Evolutionary conservation across 2,888 invertebrate species (phyloP).

Genomic region (Synanthedon andrenaeformis): DNA sequence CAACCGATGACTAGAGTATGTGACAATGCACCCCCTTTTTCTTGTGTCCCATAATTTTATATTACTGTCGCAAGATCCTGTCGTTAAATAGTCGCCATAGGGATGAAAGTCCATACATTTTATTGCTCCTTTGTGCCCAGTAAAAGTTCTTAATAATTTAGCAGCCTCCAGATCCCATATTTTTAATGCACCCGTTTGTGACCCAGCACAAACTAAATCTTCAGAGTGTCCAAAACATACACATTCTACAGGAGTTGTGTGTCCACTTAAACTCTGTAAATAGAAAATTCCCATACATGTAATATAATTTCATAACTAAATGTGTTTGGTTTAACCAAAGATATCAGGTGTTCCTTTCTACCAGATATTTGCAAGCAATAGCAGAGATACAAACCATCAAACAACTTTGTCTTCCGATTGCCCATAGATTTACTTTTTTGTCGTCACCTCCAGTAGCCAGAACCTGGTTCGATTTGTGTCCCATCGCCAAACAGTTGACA

Average conservation of each 20-base stretch:
- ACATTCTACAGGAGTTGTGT: constrained; percentile 93
- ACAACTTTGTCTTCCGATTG: constrained; percentile 93
- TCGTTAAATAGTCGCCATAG: constrained; percentile 93
- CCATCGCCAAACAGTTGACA: constrained; percentile 89
- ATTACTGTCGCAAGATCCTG: constrained; percentile 92
- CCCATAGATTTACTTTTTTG: constrained; percentile 97
- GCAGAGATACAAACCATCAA: constrained; percentile 80
- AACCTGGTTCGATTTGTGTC: constrained; percentile 91
- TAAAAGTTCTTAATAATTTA: constrained; percentile 90
- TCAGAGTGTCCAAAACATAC: constrained; percentile 95
- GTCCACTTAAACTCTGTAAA: constrained; percentile 88
- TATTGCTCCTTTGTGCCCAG: constrained; percentile 88
- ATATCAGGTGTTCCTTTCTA: too few species aligned
- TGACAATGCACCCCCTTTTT: constrained; percentile 93
- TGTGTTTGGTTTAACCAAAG: too few species aligned
- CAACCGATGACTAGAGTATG: constrained; percentile 91
- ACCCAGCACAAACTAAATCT: constrained; percentile 95
- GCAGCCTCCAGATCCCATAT: constrained; percentile 97
- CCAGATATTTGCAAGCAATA: not conserved
- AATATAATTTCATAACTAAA: too few species aligned
- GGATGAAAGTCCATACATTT: constrained; percentile 95
- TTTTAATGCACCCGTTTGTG: constrained; percentile 92
- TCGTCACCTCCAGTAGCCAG: constrained; percentile 96
- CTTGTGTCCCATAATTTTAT: constrained; percentile 96
- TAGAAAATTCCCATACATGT: too few species aligned